phyloP scores from a whole-genome alignment of 2,888 invertebrate genomes.

The Brachyopa scutellaris region DNA sequence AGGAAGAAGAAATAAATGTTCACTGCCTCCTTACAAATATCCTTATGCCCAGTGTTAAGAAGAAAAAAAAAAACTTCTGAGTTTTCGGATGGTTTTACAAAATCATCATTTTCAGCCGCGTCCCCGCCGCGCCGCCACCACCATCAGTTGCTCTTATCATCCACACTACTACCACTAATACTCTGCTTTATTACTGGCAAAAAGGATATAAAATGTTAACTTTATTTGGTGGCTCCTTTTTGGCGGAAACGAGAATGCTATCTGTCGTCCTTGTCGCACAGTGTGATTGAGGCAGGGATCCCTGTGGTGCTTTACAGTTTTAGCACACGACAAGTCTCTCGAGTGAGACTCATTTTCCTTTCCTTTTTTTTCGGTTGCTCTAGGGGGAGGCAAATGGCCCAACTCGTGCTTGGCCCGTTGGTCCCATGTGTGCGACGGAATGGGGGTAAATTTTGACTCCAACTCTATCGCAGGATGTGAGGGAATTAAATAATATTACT shows the following conservation, averaged over 20 bases:
- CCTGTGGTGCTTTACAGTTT: slow-evolving; percentile 58
- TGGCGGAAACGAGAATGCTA: slow-evolving; percentile 41
- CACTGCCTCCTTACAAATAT: slow-evolving; percentile 32
- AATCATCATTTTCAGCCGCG: slow-evolving; percentile 8
- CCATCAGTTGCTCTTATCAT: slow-evolving; percentile 46
- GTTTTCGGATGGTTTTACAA: background rate
- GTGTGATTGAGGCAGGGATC: slow-evolving; percentile 13
- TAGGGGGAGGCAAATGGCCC: slow-evolving; percentile 23
- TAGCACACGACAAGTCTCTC: slow-evolving; percentile 39
- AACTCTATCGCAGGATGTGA: slow-evolving; percentile 48
- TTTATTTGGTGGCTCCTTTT: slow-evolving; percentile 44
- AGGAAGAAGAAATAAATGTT: slow-evolving; percentile 34
- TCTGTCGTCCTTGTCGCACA: slow-evolving; percentile 50
- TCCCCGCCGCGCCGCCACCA: no score
- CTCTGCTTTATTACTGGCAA: slow-evolving; percentile 48
- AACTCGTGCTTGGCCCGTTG: background rate
- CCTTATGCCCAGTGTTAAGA: background rate
- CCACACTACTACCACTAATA: slow-evolving; percentile 30
- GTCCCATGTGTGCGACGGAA: slow-evolving; percentile 31
- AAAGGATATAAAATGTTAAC: slow-evolving; percentile 64
- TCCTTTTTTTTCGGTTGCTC: no score
- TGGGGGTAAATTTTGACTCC: slow-evolving; percentile 36
- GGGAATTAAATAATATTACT: slow-evolving; percentile 67
- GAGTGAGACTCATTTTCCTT: slow-evolving; percentile 39
- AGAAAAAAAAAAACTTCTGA: background rate